Percentiles rank a stretch among this genome's conserved stretches.
Conservation (phyloP, 2,113 vertebrate genomes). For the Tonatia bakeri region DNA sequence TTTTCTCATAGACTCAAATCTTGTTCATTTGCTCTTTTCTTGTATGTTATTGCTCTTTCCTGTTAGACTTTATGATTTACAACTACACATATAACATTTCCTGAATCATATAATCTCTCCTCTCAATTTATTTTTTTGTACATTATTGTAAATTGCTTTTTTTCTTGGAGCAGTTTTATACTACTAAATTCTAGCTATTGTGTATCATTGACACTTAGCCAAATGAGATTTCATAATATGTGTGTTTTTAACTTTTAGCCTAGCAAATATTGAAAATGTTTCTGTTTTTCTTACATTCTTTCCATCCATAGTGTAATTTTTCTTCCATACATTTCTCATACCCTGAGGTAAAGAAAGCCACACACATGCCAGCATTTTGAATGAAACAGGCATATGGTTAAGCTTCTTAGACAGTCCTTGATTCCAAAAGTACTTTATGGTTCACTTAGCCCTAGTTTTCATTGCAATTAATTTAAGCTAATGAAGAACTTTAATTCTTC, state of each 20-base stretch:
- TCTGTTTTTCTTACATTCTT: neutral
- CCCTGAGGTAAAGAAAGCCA: neutral
- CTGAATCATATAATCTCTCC: neutral
- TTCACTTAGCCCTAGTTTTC: neutral
- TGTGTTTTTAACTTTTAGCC: conserved; percentile 3
- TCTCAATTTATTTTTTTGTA: neutral
- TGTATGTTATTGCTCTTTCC: neutral
- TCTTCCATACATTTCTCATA: neutral
- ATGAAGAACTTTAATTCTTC: neutral
- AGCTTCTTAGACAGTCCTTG: neutral
- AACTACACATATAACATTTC: neutral
- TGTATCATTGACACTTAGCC: neutral
- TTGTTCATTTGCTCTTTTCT: neutral
- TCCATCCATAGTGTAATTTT: neutral
- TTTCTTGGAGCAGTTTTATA: neutral
- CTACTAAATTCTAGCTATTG: conserved; percentile 11
- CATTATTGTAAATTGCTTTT: neutral
- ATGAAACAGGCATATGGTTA: neutral
- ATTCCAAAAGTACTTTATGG: neutral
- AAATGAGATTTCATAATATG: neutral
- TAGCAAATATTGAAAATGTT: neutral
- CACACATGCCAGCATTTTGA: neutral
- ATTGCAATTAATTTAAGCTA: conserved; percentile 11
- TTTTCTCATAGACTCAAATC: neutral
- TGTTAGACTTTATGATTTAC: conserved; percentile 4